Conservation (phyloP, 2,888 invertebrate species). For the Lamproptera curius region DNA sequence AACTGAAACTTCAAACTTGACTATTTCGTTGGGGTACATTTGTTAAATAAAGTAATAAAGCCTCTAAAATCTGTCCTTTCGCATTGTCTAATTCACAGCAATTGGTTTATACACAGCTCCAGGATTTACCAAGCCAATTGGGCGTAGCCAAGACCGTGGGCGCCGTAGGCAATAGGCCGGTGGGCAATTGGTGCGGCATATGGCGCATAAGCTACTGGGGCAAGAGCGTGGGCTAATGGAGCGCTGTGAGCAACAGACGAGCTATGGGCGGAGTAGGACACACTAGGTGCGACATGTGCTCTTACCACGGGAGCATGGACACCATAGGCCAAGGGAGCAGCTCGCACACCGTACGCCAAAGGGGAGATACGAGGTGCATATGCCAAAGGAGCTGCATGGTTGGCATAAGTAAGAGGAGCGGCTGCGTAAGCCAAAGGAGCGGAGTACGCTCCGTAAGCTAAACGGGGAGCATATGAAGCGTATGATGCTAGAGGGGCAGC, state of each 20-base stretch:
- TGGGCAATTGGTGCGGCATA: conserved; percentile 14
- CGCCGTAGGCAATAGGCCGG: conserved; percentile 17
- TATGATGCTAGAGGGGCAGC: conserved; percentile 33
- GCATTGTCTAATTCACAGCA: too few relatives aligned
- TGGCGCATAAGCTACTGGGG: conserved; percentile 19
- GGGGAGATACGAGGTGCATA: not conserved
- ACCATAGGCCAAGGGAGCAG: conserved; percentile 25
- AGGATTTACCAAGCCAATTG: conserved; percentile 23
- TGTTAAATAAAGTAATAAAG: too few relatives aligned
- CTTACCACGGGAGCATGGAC: conserved; percentile 32
- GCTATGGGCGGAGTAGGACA: conserved; percentile 38
- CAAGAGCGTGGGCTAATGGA: conserved; percentile 29
- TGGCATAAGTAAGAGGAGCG: conserved; percentile 43
- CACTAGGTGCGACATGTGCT: conserved; percentile 28
- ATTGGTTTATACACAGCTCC: too few relatives aligned
- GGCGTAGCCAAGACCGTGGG: conserved; percentile 19
- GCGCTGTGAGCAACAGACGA: conserved; percentile 24
- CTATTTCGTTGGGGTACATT: too few relatives aligned
- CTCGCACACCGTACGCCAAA: conserved; percentile 23
- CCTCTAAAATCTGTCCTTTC: too few relatives aligned
- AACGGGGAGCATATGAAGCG: not conserved
- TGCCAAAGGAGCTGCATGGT: conserved; percentile 17
- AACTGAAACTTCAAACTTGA: too few relatives aligned
- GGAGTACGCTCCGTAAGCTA: not conserved
- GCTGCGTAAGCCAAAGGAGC: conserved; percentile 29